These are phyloP conservation scores for Lepisosteus osseus DNA, from an alignment of 2,113 vertebrate genomes.

Conservation along the genomic window DNA sequence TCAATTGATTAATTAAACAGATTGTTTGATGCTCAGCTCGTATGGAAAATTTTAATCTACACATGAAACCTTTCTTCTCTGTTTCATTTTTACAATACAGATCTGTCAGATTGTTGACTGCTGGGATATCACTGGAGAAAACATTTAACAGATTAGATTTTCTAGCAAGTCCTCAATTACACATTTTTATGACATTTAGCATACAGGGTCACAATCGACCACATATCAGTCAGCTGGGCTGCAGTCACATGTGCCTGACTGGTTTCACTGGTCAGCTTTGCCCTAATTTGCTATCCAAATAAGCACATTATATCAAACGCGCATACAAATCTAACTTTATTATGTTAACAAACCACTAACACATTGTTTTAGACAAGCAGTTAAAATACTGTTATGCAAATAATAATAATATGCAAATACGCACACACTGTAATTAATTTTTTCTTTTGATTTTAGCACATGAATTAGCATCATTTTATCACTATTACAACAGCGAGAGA, in stretches of 20 bases:
- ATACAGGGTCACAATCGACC: slow-evolving; percentile 33
- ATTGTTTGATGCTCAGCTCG: slow-evolving; percentile 17
- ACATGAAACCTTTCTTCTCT: slow-evolving; percentile 20
- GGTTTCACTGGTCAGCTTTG: slow-evolving; percentile 36
- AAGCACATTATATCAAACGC: slow-evolving; percentile 30
- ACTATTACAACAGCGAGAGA: slow-evolving; percentile 47
- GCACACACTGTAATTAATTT: not conserved
- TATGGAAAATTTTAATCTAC: slow-evolving; percentile 26
- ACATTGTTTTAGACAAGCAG: slow-evolving; percentile 41
- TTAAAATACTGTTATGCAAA: slow-evolving; percentile 37
- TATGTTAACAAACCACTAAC: slow-evolving; percentile 41
- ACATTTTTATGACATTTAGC: slow-evolving; percentile 25
- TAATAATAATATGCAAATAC: slow-evolving; percentile 30
- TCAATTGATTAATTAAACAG: slow-evolving; percentile 35
- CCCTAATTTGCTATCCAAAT: slow-evolving; percentile 39
- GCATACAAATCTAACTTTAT: slow-evolving; percentile 36
- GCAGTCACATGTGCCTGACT: slow-evolving; percentile 32
- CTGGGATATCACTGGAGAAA: not conserved
- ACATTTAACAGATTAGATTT: not conserved
- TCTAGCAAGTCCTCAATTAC: slow-evolving; percentile 26
- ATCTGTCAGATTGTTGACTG: slow-evolving; percentile 7
- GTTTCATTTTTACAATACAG: slow-evolving; percentile 14
- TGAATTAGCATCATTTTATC: slow-evolving; percentile 29
- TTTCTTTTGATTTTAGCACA: slow-evolving; percentile 49
- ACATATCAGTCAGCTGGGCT: slow-evolving; percentile 40